A percentile compares a stretch with the other conserved stretches of the same genome.
Conservation (phyloP, 2,113 vertebrate genomes). For the Australoheros scitulus region DNA sequence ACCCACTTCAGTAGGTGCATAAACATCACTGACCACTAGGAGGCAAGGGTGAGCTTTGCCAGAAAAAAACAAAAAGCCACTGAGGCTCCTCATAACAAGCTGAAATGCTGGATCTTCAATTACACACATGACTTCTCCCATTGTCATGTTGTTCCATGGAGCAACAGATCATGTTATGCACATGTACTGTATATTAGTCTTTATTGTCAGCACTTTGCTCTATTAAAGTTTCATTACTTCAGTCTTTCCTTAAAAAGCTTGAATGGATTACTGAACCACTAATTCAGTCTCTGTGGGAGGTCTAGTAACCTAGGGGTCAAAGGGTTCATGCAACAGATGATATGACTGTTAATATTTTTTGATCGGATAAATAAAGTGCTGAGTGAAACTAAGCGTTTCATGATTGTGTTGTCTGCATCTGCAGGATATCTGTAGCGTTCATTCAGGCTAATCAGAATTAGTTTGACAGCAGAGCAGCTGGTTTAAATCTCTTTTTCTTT, state of each 20-base stretch:
- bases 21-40: slow-evolving; percentile 77
- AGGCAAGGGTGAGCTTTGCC: slow-evolving; percentile 85
- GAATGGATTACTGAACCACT: neutral
- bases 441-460: neutral
- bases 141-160: slow-evolving; percentile 48
- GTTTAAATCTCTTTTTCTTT: neutral
- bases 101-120: slow-evolving; percentile 56
- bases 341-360: neutral
- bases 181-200: slow-evolving; percentile 43
- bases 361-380: neutral
- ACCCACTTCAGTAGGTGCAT: slow-evolving; percentile 13
- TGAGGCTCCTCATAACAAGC: slow-evolving; percentile 22
- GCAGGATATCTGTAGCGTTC: neutral
- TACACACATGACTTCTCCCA: slow-evolving; percentile 66
- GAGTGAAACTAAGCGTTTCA: neutral
- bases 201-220: slow-evolving; percentile 26
- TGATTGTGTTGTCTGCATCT: neutral
- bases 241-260: neutral
- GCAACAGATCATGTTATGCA: slow-evolving; percentile 49
- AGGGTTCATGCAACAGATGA: neutral
- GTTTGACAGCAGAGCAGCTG: accelerated
- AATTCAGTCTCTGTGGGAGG: too few species aligned
- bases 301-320: neutral
- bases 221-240: slow-evolving; percentile 38
- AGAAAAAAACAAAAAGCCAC: slow-evolving; percentile 4